phyloP scores from a whole-genome alignment of 2,797 vertebrate genomes.

The Clarias platycephalus region DNA sequence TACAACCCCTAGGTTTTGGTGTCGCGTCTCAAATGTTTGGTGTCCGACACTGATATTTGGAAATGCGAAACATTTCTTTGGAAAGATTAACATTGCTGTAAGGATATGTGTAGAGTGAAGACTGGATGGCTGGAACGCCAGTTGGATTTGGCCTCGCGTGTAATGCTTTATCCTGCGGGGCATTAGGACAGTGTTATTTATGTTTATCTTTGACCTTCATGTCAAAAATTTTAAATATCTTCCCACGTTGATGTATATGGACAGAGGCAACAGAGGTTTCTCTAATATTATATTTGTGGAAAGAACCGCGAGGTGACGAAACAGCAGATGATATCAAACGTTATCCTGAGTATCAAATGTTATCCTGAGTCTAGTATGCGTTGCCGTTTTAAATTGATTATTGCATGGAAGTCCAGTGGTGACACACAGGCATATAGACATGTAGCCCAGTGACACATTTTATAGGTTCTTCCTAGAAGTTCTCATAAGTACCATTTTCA shows the following conservation, averaged over 20 bases:
- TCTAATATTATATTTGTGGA: no score
- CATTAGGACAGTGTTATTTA: neutral
- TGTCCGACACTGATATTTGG: conserved; percentile 34
- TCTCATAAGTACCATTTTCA: neutral
- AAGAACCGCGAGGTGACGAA: neutral
- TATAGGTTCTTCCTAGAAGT: neutral
- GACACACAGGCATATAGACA: neutral
- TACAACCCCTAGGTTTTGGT: conserved; percentile 4
- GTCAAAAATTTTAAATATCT: neutral
- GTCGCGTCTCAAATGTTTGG: conserved; percentile 37
- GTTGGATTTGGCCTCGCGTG: conserved; percentile 3
- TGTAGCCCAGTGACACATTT: neutral
- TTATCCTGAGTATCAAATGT: neutral
- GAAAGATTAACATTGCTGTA: conserved; percentile 34
- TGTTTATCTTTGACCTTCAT: conserved; percentile 18
- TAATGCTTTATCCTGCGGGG: neutral
- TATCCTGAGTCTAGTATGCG: neutral
- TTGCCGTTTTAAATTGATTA: neutral
- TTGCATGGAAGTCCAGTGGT: neutral
- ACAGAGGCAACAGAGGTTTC: neutral
- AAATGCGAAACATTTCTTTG: conserved; percentile 24
- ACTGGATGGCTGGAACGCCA: neutral
- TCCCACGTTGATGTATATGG: neutral
- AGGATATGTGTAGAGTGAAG: neutral
- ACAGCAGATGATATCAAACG: neutral